A percentile compares a stretch with the other conserved stretches of the same genome.
Evolutionary conservation across 2,113 vertebrate species (phyloP).

Genomic region (Hyaena hyaena): DNA sequence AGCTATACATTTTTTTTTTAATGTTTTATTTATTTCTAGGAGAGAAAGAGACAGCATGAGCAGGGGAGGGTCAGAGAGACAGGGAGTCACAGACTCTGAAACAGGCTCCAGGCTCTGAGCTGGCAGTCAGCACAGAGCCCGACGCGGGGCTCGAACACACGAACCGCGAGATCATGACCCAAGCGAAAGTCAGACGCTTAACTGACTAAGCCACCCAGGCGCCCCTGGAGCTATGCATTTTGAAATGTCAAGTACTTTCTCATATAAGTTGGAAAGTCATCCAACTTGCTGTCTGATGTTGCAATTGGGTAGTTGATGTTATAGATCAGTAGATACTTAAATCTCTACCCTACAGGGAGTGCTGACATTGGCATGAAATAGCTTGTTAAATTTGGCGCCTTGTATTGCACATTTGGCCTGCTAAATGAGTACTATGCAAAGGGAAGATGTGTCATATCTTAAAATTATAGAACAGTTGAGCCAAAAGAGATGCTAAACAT

Average conservation of each 20-base stretch:
- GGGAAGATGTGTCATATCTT: background rate
- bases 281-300: constrained; percentile 41
- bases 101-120: no score
- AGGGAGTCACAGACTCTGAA: no score
- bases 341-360: constrained; percentile 54
- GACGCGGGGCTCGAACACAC: no score
- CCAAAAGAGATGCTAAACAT: background rate
- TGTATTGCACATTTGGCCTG: background rate
- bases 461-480: background rate
- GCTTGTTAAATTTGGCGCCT: background rate
- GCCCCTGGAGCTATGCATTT: constrained; percentile 29
- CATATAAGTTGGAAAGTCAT: constrained; percentile 11
- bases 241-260: constrained; percentile 54
- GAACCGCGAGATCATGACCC: no score
- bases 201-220: no score
- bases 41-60: no score
- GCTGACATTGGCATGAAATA: constrained; percentile 51
- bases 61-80: no score
- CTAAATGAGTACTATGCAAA: background rate
- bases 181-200: no score
- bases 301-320: constrained; percentile 46
- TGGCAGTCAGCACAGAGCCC: no score
- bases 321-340: constrained; percentile 62
- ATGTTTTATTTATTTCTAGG: no score
- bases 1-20: constrained; percentile 38